A percentile compares a stretch with the other conserved stretches of the same genome.
Conservation (phyloP, 2,888 invertebrate genomes). For the Oscheius sp. region DNA sequence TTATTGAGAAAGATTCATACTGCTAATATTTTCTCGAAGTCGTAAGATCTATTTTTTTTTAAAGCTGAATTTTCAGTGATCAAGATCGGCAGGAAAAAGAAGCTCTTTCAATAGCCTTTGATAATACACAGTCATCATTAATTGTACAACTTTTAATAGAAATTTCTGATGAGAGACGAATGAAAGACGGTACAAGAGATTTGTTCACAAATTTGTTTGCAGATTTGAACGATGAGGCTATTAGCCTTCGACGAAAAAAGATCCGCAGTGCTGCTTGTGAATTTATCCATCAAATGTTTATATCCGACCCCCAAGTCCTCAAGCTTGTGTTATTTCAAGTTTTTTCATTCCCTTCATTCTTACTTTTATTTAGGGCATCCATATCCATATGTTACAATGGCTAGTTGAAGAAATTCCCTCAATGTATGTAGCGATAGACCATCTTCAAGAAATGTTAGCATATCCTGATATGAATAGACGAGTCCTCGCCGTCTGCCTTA, state of each 20-base stretch:
- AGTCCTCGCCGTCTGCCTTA: conserved; percentile 39
- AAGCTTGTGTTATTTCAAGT: conserved; percentile 42
- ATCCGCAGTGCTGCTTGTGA: conserved; percentile 37
- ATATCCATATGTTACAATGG: conserved; percentile 38
- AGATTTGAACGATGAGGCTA: conserved; percentile 13
- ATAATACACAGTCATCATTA: conserved; percentile 39
- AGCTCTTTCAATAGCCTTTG: conserved; percentile 31
- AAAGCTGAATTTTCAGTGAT: conserved; percentile 29
- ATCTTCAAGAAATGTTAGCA: conserved; percentile 37
- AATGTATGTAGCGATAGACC: conserved; percentile 35
- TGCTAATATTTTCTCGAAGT: conserved; percentile 8
- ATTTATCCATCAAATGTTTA: conserved; percentile 47
- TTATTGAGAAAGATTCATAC: conserved; percentile 29
- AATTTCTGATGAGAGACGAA: conserved; percentile 39
- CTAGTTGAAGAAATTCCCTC: conserved; percentile 47
- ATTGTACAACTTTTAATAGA: conserved; percentile 48
- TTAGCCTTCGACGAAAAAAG: conserved; percentile 28
- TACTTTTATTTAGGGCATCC: conserved; percentile 32
- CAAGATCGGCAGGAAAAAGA: conserved; percentile 40
- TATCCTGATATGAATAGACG: conserved; percentile 37
- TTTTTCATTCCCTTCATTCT: neutral
- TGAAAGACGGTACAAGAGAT: conserved; percentile 32
- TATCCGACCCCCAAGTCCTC: conserved; percentile 41
- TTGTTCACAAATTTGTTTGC: no score
- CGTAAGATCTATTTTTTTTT: neutral